Conservation (phyloP, 2,888 invertebrate genomes). For the Eupithecia centaureata region DNA sequence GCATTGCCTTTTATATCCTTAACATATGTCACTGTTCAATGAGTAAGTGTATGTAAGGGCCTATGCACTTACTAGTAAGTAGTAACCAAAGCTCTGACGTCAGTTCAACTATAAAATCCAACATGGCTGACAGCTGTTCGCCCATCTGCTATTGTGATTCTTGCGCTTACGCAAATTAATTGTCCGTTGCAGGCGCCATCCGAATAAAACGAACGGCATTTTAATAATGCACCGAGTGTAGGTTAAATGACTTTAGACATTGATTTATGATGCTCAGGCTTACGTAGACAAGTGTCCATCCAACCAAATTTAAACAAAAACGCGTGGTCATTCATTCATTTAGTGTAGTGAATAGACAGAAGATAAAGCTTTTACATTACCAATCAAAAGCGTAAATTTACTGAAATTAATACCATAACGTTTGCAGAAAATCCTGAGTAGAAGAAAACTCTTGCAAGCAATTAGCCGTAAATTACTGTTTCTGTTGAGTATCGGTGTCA, state of each 20-base stretch:
- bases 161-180: slow-evolving; percentile 68
- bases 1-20: slow-evolving; percentile 42
- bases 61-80: slow-evolving; percentile 40
- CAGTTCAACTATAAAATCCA: slow-evolving; percentile 55
- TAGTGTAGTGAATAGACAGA: not conserved
- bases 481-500: slow-evolving; percentile 28
- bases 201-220: slow-evolving; percentile 49
- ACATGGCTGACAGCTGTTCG: slow-evolving; percentile 68
- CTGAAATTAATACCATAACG: slow-evolving; percentile 47
- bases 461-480: slow-evolving; percentile 46
- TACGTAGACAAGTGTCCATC: not conserved
- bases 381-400: slow-evolving; percentile 1
- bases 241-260: slow-evolving; percentile 42
- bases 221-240: slow-evolving; percentile 49
- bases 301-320: not conserved
- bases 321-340: not conserved
- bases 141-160: slow-evolving; percentile 73
- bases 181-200: slow-evolving; percentile 59
- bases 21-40: slow-evolving; percentile 43
- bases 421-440: slow-evolving; percentile 46
- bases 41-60: no score
- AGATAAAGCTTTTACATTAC: not conserved
- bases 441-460: slow-evolving; percentile 44
- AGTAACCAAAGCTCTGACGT: slow-evolving; percentile 57
- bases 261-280: slow-evolving; percentile 47